Evolutionary conservation across 2,888 invertebrate genomes (phyloP), one percentile per base, ranked within the genome.

Genomic region (Pseudococcus longispinus): DNA sequence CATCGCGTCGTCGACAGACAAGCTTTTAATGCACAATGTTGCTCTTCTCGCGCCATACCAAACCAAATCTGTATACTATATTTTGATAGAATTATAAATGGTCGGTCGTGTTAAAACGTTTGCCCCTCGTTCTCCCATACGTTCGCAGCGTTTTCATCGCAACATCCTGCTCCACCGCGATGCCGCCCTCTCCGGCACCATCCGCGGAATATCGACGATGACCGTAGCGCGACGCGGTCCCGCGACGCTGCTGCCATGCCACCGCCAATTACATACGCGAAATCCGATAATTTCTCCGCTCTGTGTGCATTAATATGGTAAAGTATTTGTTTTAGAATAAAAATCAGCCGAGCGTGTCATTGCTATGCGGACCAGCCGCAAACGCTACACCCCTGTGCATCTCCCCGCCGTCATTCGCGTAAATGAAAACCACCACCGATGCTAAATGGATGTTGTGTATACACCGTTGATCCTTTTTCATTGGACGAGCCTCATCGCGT

Each of bases 11-110:
- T 26, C 65, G n/a, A 60, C 60, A 60, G 60, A 60, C 23, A 23
- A 70, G 70, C 70, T 70, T 70, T 70, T 70, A 70, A 60, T 60
- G 60, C 29, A 29, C 29, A 70, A 70, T 70, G 18, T 26, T 20
- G 42, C 77, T 20, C 42, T 42, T 80, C 77, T 80, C 77, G 13
- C 23, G 1, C 9, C 11, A 1, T 60, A 60, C 20, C 18, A 8
- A 80, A 42, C 42, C 29, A 42, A 42, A 80, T 80, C 60, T 23
- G 23, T 13, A 37, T 29, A 13, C n/a, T 29, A 70, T 70, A 80
- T 80, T 80, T 80, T 80, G 77, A 80, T 80, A 37, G 77, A 80
- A 80, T 80, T 80, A 80, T 80, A 80, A 80, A 80, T 42, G 77
- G 77, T 80, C 29, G 11, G 70, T 70, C 70, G 70, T 29, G 70